Evolutionary conservation across 2,888 invertebrate species (phyloP).

Genomic region (Drosophila percnosoma): DNA sequence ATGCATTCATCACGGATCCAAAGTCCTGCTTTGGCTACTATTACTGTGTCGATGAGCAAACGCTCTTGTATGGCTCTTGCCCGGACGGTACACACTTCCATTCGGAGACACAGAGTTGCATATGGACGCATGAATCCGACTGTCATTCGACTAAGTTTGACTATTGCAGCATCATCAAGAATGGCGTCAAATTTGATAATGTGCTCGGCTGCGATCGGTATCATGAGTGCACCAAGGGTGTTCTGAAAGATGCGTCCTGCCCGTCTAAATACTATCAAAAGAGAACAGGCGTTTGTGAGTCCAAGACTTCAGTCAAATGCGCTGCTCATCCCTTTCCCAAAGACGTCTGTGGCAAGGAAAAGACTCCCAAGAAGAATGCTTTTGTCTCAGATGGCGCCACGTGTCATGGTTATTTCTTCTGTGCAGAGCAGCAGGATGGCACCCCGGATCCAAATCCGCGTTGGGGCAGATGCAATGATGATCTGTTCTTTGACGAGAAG

Average conservation of each 20-base stretch:
- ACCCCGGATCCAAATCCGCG: conserved; percentile 60
- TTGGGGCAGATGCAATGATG: conserved; percentile 66
- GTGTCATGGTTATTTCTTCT: conserved; percentile 78
- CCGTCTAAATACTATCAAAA: conserved; percentile 53
- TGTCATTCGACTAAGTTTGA: conserved; percentile 59
- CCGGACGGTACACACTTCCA: conserved; percentile 59
- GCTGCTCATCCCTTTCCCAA: conserved; percentile 58
- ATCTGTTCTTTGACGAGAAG: conserved; percentile 68
- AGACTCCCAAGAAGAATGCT: conserved; percentile 41
- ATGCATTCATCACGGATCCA: conserved; percentile 53
- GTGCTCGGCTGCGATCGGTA: conserved; percentile 55
- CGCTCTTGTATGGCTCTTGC: conserved; percentile 54
- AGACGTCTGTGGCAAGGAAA: conserved; percentile 61
- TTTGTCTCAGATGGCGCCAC: conserved; percentile 57
- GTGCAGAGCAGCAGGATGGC: conserved; percentile 37
- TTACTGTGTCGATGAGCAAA: conserved; percentile 53
- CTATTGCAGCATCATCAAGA: conserved; percentile 71
- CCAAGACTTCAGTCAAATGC: conserved; percentile 45
- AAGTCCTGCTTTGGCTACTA: conserved; percentile 74
- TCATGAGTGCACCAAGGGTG: conserved; percentile 55
- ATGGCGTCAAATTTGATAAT: conserved; percentile 64
- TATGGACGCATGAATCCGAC: conserved; percentile 35
- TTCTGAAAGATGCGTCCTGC: conserved; percentile 49
- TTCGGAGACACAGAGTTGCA: conserved; percentile 55
- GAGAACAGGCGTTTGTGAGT: conserved; percentile 44